Evolutionary conservation across 35 echinoderm and acorn worm species (phyloP).

Genomic region (Stichopus chloronotus): DNA sequence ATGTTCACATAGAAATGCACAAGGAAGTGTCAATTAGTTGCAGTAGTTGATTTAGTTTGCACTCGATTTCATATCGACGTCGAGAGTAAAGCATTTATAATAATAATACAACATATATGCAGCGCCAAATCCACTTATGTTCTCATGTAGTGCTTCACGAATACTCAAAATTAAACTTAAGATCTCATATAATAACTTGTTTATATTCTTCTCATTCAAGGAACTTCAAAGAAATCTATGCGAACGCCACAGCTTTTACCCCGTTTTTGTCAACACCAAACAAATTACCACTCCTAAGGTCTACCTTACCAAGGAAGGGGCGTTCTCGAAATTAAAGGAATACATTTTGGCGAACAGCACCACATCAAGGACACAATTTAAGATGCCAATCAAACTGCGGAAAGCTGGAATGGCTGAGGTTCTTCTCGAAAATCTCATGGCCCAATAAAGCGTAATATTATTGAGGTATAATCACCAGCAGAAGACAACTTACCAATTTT

Average conservation of each 20-base stretch:
- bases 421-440: not conserved
- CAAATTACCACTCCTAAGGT: conserved; percentile 3
- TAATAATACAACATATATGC: too few species aligned
- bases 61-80: too few species aligned
- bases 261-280: not conserved
- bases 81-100: too few species aligned
- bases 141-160: too few species aligned
- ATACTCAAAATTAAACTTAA: too few species aligned
- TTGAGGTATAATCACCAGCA: too few species aligned
- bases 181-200: not conserved
- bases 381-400: conserved; percentile 14
- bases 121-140: too few species aligned
- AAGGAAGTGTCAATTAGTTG: too few species aligned
- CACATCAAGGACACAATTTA: not conserved
- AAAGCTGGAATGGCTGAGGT: not conserved
- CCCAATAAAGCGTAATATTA: too few species aligned
- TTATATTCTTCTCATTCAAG: not conserved
- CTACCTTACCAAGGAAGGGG: not conserved
- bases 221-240: not conserved
- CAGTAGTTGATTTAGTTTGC: too few species aligned
- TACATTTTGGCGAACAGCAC: not conserved
- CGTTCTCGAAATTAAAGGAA: not conserved
- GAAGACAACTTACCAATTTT: too few species aligned
- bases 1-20: too few species aligned
- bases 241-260: conserved; percentile 15